Evolutionary conservation across 1,140 invertebrate genomes (phyloP), one percentile per base, ranked within the genome.

Genomic region (Leptoteleia sp.): DNA sequence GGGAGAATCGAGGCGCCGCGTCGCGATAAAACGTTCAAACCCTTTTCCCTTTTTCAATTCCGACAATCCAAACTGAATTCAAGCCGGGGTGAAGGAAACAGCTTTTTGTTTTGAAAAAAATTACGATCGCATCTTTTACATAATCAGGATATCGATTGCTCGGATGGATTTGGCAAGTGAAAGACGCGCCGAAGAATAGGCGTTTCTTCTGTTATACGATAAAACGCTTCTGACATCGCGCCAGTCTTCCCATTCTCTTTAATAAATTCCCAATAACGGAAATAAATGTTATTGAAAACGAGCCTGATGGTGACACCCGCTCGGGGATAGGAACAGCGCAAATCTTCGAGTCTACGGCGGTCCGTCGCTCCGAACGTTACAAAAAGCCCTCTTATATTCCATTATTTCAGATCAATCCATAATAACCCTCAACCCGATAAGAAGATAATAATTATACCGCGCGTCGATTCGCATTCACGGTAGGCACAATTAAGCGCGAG

Each of bases 241-340:
- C 62, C 62, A 42, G 15, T 43, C 31, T 64, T 31, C 8, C 42
- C 22, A 62, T 73, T 73, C 80, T 61, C 81, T 85, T 85, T 83
- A 86, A 85, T 85, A 86, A 85, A 86, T 85, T 85, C 82, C 80
- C 84, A 83, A 84, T 85, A 85, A 86, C 81, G 84, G 81, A 82
- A 85, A 86, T 86, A 85, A 85, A 85, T 85, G 83, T 85, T 81
- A 85, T 85, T 79, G 83, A 84, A 83, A 84, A 80, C 76, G 71
- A 78, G 71, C 33, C 70, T 57, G 65, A 70, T 47, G 35, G 16
- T 70, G 55, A 76, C 64, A 57, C 29, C 47, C 17, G 35, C 17
- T 65, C 31, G 48, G 62, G 48, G 55, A 62, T 67, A 62, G 37
- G 78, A 45, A 70, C 42, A 52, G 33, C 57, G 33, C 57, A 47